Percentiles rank a stretch among this genome's conserved stretches.
These are phyloP conservation scores for Quadriops clusia DNA, from an alignment of 2,888 invertebrate species.

Conservation along the genomic window DNA sequence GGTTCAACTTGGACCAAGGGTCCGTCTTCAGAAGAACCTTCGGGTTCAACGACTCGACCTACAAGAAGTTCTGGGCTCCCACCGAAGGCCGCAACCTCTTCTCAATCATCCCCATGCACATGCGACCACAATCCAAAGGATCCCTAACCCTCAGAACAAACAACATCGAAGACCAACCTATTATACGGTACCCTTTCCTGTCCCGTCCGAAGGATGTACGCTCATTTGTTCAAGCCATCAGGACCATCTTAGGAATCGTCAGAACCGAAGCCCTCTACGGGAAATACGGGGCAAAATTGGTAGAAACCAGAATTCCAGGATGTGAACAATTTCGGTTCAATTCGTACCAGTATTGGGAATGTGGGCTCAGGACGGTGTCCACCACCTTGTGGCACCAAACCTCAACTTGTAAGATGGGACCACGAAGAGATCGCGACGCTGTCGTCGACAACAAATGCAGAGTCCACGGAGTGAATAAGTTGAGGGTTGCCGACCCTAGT, in stretches of 20 bases:
- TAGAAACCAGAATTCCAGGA: slow-evolving; percentile 30
- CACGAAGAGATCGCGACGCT: slow-evolving; percentile 43
- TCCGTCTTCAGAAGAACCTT: slow-evolving; percentile 20
- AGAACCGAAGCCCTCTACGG: slow-evolving; percentile 38
- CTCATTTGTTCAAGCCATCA: slow-evolving; percentile 18
- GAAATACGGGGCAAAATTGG: slow-evolving; percentile 35
- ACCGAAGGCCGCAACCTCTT: slow-evolving; percentile 34
- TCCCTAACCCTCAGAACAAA: slow-evolving; percentile 51
- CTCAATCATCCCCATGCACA: slow-evolving; percentile 51
- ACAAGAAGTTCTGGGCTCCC: slow-evolving; percentile 43
- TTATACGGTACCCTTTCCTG: slow-evolving; percentile 72
- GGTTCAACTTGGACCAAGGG: slow-evolving; percentile 22
- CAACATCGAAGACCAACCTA: slow-evolving; percentile 59
- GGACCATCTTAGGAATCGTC: slow-evolving; percentile 39
- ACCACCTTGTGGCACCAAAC: slow-evolving; percentile 39
- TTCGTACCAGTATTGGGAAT: slow-evolving; percentile 56
- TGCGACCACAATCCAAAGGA: slow-evolving; percentile 59
- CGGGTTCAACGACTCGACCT: slow-evolving; percentile 44
- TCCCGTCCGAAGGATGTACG: slow-evolving; percentile 42
- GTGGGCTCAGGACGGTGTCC: slow-evolving; percentile 46
- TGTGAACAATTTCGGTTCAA: slow-evolving; percentile 40
- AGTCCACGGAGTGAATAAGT: slow-evolving; percentile 46
- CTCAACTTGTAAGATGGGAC: slow-evolving; percentile 62
- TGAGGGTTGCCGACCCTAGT: slow-evolving; percentile 57
- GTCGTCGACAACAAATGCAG: slow-evolving; percentile 53